Evolutionary conservation across 1,140 invertebrate genomes (phyloP), one percentile per base, ranked within the genome.

Genomic region (Yoshiicerus persimilis): DNA sequence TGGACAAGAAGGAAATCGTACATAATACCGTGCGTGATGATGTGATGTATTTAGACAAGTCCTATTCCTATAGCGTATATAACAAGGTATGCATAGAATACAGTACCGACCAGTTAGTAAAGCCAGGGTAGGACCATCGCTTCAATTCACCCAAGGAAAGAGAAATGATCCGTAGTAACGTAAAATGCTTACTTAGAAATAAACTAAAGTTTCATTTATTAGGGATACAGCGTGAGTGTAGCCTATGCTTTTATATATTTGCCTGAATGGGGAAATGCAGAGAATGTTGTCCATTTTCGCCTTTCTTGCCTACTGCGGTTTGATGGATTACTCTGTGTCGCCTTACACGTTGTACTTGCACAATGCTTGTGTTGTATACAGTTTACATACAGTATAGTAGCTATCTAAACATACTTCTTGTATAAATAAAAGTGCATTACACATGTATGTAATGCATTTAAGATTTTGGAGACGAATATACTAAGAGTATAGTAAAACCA

Each of bases 241-340:
- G 38, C 36, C 34, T 13, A 80, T 23, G 75, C 34, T 80, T 80
- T 80, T 77, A 77, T 77, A 32, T 80, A 80, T 38, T 38, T 80
- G 32, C 32, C 32, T 80, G 75, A 80, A 80, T 80, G 75, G 75
- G 34, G n/a, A 80, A 80, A 36, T 80, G 75, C n/a, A 38, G 75
- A 38, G 34, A 80, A 80, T 80, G 75, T 80, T 80, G 75, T 80
- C 75, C 75, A 80, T 80, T 80, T 80, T 36, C 75, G 75, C 75
- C 75, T 80, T 80, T 38, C 75, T 80, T 84, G 38, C 86, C 86
- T 89, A 85, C 88, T 90, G 89, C 86, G 89, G 89, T 90, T 90
- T 90, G 89, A 90, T 90, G 89, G 87, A 90, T 90, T 90, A 88
- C 89, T 62, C 88, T 77, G 62, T 80, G 75, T 87, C 36, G 32